Evolutionary conservation across 2,888 invertebrate genomes (phyloP).

Genomic region (Caenorhabditis becei): DNA sequence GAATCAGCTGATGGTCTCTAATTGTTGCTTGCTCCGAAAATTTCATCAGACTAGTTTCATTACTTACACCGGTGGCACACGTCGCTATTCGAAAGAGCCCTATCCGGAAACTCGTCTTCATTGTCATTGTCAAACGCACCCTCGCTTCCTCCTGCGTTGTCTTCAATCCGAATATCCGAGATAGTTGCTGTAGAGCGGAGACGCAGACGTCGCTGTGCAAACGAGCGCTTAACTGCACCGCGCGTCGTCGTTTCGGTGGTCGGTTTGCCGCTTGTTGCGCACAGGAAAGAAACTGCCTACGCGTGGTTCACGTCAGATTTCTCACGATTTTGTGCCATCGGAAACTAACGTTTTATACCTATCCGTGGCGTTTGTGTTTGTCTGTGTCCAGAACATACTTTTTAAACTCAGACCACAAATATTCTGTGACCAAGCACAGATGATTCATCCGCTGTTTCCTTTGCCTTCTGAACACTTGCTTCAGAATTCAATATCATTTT

Average conservation of each 20-base stretch:
- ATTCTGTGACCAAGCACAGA: slow-evolving; percentile 12
- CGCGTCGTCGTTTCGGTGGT: slow-evolving; percentile 10
- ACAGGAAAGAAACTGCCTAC: slow-evolving; percentile 9
- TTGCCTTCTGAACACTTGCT: neutral
- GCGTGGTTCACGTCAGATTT: slow-evolving; percentile 17
- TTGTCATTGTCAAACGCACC: slow-evolving; percentile 15
- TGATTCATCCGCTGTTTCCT: slow-evolving; percentile 5
- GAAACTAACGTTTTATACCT: neutral
- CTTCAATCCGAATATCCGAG: slow-evolving; percentile 35
- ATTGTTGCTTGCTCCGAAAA: too few relatives aligned
- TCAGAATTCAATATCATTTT: neutral
- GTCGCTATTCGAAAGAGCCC: slow-evolving; percentile 36
- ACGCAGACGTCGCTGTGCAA: slow-evolving; percentile 48
- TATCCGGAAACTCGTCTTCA: slow-evolving; percentile 44
- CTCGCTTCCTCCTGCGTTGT: slow-evolving; percentile 2
- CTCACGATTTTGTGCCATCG: neutral
- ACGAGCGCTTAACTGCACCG: slow-evolving; percentile 35
- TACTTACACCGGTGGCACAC: slow-evolving; percentile 29
- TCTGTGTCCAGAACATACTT: slow-evolving; percentile 11
- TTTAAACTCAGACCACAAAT: slow-evolving; percentile 5
- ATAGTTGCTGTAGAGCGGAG: slow-evolving; percentile 8
- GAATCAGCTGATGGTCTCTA: too few relatives aligned
- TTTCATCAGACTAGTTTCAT: neutral
- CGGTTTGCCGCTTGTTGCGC: slow-evolving; percentile 26
- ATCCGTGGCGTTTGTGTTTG: neutral